Base-by-base conservation (phyloP, 2,113 vertebrate species). In the Dasyurus viverrinus region DNA sequence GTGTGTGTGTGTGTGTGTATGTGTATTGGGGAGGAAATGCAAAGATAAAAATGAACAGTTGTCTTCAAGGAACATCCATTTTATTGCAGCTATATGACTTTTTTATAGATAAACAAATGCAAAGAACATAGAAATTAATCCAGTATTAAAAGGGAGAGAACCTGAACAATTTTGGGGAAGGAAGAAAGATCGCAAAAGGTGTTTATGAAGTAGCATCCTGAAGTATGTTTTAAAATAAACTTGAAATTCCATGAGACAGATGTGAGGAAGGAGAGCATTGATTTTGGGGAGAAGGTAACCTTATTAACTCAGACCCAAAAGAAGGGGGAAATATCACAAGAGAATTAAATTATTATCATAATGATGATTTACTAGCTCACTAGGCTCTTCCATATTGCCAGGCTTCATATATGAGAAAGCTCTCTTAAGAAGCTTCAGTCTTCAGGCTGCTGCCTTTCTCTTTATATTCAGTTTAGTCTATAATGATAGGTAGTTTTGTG, bases 391-490 rank as follows among this genome's bases (percentile, higher is more conserved):
- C 68, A 84, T 42, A 42, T 7, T 8, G 2, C 23, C 7, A 84
- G 8, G 16, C n/a, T 76, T 76, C 36, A 76, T 42, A 84, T 22
- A 42, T 42, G 68, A 42, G 36, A 76, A 0, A 84, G 68, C n/a
- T 84, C 42, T 84, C 16, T 84, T 42, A 84, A 84, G 68, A 94
- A 94, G 93, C 50, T 90, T 8, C 0, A 10, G 8, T 89, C 95
- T 0, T 95, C 89, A 93, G 92, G 14, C 92, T 94, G 53, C 24
- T 36, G 1, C 92, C 94, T 96, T 76, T 84, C 3, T 84, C 95
- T 96, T 30, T 92, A 25, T 68, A 95, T 97, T 91, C 93, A 97
- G 93, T 47, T 76, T 9, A 0, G n/a, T 42, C n/a, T 19, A 84
- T 89, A 47, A 53, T 23, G 0, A 0, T 3, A 68, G 93, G 68